Evolutionary conservation across 2,113 vertebrate species (phyloP), one percentile per base, ranked within the genome.

Genomic region (Abramis brama): DNA sequence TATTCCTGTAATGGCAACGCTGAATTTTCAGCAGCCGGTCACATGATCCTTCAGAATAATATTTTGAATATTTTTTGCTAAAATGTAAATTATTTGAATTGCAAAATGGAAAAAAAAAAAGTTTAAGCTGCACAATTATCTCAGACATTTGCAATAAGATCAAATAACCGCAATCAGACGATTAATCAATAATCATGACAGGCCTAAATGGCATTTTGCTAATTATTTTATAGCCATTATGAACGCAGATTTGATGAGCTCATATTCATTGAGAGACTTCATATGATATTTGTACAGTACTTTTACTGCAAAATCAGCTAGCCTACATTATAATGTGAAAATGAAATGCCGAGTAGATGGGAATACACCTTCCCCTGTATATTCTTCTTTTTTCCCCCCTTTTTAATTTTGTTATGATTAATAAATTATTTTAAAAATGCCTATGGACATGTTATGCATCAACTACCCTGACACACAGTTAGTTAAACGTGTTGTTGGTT

Each of bases 361-460:
- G 17, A 33, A 33, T 33, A 66, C 6, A 8, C 15, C 3, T 62
- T 62, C 23, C 10, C 60, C 1, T 62, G 4, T 27, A 13, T 17
- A 66, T 30, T 7, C 5, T 7, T 2, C 0, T 7, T 55, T 13
- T 2, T 13, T n/a, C 1, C 39, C 1, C 6, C 7, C 6, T 0
- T 8, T 21, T 6, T 55, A 2, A 6, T 55, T 8, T 8, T 1
- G 39, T 43, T 43, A 43, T 55, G 52, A 55, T 55, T 60, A 2
- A 62, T 33, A 33, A 19, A 19, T 17, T 4, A 70, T 21, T 13
- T 10, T 2, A 70, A 19, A 70, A 3, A 2, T 23, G 17, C 36
- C 13, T 33, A 66, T 12, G 15, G 64, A 4, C 66, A 21, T 57
- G 55, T 57, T 57, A 8, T 57, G 55, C 55, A 21, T 70, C 66